A percentile compares a stretch with the other conserved stretches of the same genome.
These are phyloP conservation scores for Maniola jurtina DNA, from an alignment of 1,140 invertebrate genomes.

Conservation along the genomic window DNA sequence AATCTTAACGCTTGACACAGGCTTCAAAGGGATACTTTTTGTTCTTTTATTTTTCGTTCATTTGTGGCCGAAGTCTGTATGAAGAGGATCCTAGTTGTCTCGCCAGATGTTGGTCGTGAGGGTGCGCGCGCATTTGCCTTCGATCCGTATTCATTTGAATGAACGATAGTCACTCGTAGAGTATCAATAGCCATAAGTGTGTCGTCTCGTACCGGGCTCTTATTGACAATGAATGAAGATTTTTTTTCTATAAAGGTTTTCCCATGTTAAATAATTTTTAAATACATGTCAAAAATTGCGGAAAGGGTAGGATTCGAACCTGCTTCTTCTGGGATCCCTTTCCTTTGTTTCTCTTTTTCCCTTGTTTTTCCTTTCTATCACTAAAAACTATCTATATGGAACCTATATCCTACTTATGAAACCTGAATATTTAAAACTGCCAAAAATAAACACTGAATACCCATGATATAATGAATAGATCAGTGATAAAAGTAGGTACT, in stretches of 20 bases:
- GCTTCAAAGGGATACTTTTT: slow-evolving; percentile 16
- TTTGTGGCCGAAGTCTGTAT: slow-evolving; percentile 13
- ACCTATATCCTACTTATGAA: too few relatives aligned
- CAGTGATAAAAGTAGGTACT: too few relatives aligned
- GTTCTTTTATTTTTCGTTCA: slow-evolving; percentile 19
- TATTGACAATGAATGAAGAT: slow-evolving; percentile 7
- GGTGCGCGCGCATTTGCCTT: slow-evolving; percentile 65
- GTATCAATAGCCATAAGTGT: slow-evolving; percentile 7
- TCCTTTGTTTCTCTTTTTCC: too few relatives aligned
- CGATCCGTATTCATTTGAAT: slow-evolving; percentile 63
- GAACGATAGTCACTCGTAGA: slow-evolving; percentile 37
- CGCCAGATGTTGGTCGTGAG: slow-evolving; percentile 28
- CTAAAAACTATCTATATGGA: too few relatives aligned
- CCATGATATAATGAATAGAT: too few relatives aligned
- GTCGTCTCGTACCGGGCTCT: neutral
- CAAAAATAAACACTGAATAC: too few relatives aligned
- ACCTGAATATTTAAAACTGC: too few relatives aligned
- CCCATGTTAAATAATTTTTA: neutral
- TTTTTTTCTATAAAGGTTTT: neutral
- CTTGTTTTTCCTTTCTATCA: too few relatives aligned
- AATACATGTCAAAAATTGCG: neutral
- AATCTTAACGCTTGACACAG: slow-evolving; percentile 14
- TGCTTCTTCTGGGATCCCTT: too few relatives aligned
- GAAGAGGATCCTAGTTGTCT: slow-evolving; percentile 16
- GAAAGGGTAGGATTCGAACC: too few relatives aligned